Base-by-base conservation (phyloP, 2,888 invertebrate species). In the Pachycephus smyrnensis region DNA sequence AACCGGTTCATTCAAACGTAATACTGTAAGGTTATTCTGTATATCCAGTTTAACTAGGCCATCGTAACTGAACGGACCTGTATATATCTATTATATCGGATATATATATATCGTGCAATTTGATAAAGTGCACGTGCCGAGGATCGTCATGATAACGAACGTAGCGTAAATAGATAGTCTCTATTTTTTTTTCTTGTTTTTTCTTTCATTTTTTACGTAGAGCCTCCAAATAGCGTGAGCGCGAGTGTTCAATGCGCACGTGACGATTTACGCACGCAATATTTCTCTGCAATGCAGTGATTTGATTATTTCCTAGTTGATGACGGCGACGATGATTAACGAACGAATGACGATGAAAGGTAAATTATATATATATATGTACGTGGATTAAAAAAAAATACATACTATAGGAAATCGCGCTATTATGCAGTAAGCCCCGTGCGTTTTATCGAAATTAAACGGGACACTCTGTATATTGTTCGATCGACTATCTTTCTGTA, bases 281-380 rank as follows among this genome's bases (percentile, higher is more conserved):
- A 55, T 23, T 76, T 79, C 81, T 80, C 78, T 80, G 82, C 86
- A 84, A 84, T 86, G 86, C 87, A 85, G 86, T 83, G 85, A 84
- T 86, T 87, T 86, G 84, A 88, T 85, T 87, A 88, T 78, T 75
- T 71, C 80, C 79, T 84, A 83, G 78, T 12, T 30, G 71, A 69
- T 9, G 69, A 69, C 30, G 69, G 30, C 30, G 71, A 32, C n/a
- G 32, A 69, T 30, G 32, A 69, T 69, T 31, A 15, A 15, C 15
- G 6, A 31, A n/a, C 6, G 12, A 71, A 31, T 1, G 71, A 30
- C 4, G 71, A 71, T 32, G 69, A 69, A 2, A 40, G 40, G 15
- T 30, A 0, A 69, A 31, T 69, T 69, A 69, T n/a, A 30, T 30
- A 69, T 9, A 31, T 15, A 4, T 32, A 30, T 3, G 4, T 30